Evolutionary conservation across 2,113 vertebrate species (phyloP).

Genomic region (Nanger granti): DNA sequence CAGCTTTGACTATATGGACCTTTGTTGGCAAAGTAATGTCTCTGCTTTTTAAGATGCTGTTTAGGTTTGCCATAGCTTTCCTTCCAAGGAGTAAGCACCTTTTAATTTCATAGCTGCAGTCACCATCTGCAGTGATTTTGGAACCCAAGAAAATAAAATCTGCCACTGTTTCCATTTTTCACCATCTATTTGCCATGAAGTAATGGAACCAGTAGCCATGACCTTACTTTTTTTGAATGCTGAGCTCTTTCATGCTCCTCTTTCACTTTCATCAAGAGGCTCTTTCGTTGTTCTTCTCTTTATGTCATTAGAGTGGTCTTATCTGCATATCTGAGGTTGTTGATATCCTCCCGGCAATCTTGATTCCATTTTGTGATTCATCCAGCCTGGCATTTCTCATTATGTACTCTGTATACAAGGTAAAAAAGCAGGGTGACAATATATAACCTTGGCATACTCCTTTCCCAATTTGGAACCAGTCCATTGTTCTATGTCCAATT

Average conservation of each 20-base stretch:
- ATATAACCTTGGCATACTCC: background rate
- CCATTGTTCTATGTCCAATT: fast-evolving
- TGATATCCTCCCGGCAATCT: background rate
- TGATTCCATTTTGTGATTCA: background rate
- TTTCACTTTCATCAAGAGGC: background rate
- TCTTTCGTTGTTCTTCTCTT: background rate
- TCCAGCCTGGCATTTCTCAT: background rate
- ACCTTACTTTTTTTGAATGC: background rate
- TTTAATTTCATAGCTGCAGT: background rate
- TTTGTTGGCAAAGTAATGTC: background rate
- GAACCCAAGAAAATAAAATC: background rate
- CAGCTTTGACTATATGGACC: background rate
- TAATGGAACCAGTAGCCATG: background rate
- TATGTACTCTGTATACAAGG: background rate
- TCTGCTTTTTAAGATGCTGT: background rate
- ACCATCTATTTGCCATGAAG: background rate
- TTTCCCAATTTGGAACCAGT: background rate
- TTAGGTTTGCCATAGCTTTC: background rate
- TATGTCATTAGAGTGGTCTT: background rate
- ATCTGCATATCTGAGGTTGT: background rate
- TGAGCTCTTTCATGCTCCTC: background rate
- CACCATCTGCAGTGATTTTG: background rate
- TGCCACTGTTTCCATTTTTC: background rate
- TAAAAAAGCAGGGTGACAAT: background rate
- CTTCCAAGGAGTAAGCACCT: background rate